Base-by-base conservation (phyloP, 2,113 vertebrate genomes). In the Psophia crepitans region DNA sequence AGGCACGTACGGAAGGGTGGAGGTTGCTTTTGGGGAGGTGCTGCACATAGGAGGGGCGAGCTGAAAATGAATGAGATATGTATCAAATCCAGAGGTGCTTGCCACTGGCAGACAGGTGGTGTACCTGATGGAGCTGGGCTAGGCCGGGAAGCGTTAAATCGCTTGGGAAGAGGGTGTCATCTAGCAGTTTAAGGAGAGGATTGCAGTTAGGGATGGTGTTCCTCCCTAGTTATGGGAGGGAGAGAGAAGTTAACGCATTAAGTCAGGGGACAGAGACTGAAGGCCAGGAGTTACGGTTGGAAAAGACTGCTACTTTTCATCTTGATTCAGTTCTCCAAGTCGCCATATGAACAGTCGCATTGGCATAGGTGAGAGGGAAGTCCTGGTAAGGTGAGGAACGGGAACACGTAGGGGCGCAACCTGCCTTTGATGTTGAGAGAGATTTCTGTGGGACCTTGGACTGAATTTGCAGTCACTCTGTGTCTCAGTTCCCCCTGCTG, bases 1-100 rank as follows among this genome's bases (percentile, higher is more conserved):
- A 66, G 57, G 88, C 65, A 11, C 6, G 37, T 79, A 21, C 5
- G 83, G 95, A 14, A 71, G 95, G 89, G 88, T 77, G 84, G 91
- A 64, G 89, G 92, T 46, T 71, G 83, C 61, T 82, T 20, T 0
- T 0, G 51, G 82, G 57, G 79, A 65, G 79, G 69, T 77, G 86
- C 66, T 60, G 90, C 60, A 8, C 15, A 1, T 18, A 28, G 63
- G 90, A 73, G 82, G 88, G 77, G 73, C 37, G 12, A 57, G 14
- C 43, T 27, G 75, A 14, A 39, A 12, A 12, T 1, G 19, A 35
- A 22, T 49, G 49, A 60, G 69, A 9, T 28, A 0, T 3, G 4
- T 13, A 22, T 26, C 44, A 2, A 0, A 16, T 32, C 51, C 68
- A 28, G 91, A 39, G 84, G 60, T n/a, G 6, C 8, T 58, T 18